Evolutionary conservation across 1,140 invertebrate genomes (phyloP).

Genomic region (Medauroidea extradentata): DNA sequence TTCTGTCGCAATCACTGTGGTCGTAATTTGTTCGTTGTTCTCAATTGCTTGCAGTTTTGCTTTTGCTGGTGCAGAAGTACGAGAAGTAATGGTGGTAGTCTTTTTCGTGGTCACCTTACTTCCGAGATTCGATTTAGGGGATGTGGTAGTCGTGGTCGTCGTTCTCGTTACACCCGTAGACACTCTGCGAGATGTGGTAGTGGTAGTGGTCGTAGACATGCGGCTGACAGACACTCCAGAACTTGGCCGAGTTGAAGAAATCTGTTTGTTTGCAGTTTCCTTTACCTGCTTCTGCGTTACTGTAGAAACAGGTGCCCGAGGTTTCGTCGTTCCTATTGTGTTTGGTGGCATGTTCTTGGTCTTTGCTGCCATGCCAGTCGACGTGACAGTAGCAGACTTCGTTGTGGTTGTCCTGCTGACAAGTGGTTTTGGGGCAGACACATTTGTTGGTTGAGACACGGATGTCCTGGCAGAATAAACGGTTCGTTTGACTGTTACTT

Average conservation of each 20-base stretch:
- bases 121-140: no score
- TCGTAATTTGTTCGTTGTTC: no score
- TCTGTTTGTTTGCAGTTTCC: conserved; percentile 54
- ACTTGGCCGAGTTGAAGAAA: conserved; percentile 44
- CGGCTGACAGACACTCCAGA: conserved; percentile 25
- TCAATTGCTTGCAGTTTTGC: no score
- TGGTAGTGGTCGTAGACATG: conserved; percentile 21
- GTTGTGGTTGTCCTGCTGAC: conserved; percentile 24
- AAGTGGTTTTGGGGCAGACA: conserved; percentile 32
- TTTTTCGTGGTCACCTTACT: no score
- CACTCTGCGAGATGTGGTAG: conserved; percentile 23
- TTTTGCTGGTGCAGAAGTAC: no score
- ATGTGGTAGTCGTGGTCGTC: not conserved
- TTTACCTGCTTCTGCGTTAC: conserved; percentile 51
- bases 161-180: not conserved
- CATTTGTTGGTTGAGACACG: conserved; percentile 19
- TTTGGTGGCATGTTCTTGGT: conserved; percentile 18
- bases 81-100: no score
- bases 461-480: conserved; percentile 9
- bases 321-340: conserved; percentile 33
- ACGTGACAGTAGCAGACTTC: conserved; percentile 21
- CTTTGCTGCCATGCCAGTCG: conserved; percentile 13
- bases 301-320: conserved; percentile 17
- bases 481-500: not conserved
- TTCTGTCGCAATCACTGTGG: no score